These are phyloP conservation scores for Toxotes chatareus DNA, from an alignment of 2,113 vertebrate species.

Conservation along the genomic window DNA sequence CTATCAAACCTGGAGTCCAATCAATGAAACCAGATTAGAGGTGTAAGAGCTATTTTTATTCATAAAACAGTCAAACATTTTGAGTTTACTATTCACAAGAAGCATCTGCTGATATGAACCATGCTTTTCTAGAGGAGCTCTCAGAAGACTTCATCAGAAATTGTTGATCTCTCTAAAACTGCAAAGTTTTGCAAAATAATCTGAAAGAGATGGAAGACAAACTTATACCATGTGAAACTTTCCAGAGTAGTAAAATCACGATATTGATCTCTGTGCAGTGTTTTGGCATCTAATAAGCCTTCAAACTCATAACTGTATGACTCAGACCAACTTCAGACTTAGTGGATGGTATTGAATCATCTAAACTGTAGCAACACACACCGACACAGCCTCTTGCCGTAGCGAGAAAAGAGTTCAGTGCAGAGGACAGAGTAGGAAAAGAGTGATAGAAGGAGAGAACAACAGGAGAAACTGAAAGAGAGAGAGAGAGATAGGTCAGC, in stretches of 20 bases:
- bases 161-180: no score
- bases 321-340: background rate
- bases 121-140: no score
- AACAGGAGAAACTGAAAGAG: conserved; percentile 16
- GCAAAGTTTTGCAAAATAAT: no score
- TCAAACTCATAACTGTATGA: background rate
- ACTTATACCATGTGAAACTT: background rate
- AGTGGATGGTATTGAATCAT: background rate
- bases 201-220: background rate
- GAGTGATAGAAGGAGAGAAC: conserved; percentile 8
- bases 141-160: no score
- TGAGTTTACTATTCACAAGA: no score
- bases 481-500: conserved; percentile 36
- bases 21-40: no score
- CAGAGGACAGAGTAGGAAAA: background rate
- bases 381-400: background rate
- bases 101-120: no score
- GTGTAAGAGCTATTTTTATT: no score
- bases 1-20: no score
- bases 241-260: background rate
- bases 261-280: background rate
- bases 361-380: background rate
- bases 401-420: background rate
- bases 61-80: no score
- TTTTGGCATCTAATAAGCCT: background rate